Conservation (phyloP, 2,113 vertebrate species). For the Ceyx margarethae region DNA sequence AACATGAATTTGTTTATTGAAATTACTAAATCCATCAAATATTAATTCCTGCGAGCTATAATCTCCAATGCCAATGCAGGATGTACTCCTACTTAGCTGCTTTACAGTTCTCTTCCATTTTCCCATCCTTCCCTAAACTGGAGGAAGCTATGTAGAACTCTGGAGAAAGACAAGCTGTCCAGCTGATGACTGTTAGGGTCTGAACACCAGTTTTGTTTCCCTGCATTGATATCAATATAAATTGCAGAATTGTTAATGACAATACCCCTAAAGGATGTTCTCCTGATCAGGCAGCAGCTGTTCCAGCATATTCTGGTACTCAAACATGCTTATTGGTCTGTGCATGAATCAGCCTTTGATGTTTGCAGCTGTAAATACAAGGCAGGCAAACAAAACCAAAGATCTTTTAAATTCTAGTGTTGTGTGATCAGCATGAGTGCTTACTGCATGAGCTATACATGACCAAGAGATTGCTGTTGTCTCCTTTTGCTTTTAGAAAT, state of each 20-base stretch:
- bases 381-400: background rate
- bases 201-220: background rate
- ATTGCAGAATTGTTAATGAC: background rate
- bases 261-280: background rate
- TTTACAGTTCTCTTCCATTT: background rate
- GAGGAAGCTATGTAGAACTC: background rate
- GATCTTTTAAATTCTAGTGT: background rate
- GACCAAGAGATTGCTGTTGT: background rate
- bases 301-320: background rate
- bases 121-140: background rate
- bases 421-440: background rate
- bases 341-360: background rate
- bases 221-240: background rate
- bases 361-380: background rate
- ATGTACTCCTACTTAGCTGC: background rate
- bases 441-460: background rate
- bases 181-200: background rate
- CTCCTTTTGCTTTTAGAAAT: background rate
- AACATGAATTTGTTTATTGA: background rate
- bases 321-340: background rate
- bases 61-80: background rate
- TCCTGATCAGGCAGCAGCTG: constrained; percentile 12
- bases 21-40: background rate
- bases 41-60: background rate
- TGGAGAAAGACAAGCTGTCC: background rate